phyloP scores from a whole-genome alignment of 2,113 vertebrate species.

The Proteles cristata region DNA sequence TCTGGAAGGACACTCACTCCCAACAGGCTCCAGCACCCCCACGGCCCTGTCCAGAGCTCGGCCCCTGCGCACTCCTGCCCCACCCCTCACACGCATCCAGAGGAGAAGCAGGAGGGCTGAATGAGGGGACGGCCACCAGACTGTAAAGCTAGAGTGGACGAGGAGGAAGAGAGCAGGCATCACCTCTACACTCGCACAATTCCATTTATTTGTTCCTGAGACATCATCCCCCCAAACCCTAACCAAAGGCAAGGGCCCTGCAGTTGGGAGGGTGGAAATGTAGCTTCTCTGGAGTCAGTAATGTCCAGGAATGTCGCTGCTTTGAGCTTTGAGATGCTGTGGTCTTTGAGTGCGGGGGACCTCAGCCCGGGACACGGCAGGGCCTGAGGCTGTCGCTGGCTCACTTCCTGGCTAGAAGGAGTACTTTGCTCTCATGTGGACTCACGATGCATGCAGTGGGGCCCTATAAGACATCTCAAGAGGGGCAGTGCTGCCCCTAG shows the following conservation, averaged over 20 bases:
- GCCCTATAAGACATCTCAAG: accelerated
- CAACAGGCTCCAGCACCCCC: accelerated
- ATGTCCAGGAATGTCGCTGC: not conserved
- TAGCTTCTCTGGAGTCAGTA: not conserved
- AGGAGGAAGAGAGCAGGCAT: not conserved
- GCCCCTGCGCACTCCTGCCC: accelerated
- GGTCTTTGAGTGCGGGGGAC: not conserved
- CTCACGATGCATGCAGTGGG: accelerated
- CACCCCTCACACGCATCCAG: accelerated
- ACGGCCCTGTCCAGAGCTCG: not conserved
- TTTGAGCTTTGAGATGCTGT: not conserved
- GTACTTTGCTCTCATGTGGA: not conserved
- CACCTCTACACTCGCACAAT: not conserved
- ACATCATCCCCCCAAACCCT: not conserved
- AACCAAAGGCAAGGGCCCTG: not conserved
- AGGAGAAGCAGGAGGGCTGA: not conserved
- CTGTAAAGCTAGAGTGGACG: accelerated
- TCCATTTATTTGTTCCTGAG: not conserved
- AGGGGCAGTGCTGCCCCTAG: not conserved
- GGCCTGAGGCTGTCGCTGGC: no score
- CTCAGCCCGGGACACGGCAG: accelerated
- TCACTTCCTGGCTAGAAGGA: accelerated
- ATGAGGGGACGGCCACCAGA: not conserved
- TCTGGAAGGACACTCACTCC: not conserved
- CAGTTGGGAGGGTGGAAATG: not conserved